phyloP scores from a whole-genome alignment of 2,113 vertebrate species.

The Rana temporaria region DNA sequence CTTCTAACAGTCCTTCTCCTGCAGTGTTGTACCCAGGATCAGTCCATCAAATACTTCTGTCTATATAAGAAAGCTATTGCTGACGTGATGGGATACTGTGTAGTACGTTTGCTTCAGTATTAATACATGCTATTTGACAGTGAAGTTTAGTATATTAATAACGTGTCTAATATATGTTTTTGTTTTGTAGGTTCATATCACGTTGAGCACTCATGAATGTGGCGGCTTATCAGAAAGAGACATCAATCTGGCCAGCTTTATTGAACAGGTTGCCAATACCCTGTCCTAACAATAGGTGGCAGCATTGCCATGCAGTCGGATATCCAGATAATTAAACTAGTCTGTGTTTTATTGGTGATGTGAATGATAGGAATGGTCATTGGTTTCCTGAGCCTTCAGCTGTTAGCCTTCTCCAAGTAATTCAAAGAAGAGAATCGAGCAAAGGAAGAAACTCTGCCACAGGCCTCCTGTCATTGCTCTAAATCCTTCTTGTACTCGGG shows the following conservation, averaged over 20 bases:
- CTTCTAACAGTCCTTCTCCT: too few species aligned
- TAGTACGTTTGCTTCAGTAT: neutral
- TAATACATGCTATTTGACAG: neutral
- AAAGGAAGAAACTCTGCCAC: neutral
- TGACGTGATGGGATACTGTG: neutral
- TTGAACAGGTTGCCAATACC: constrained; percentile 81
- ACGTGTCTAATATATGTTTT: too few species aligned
- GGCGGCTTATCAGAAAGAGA: constrained; percentile 85
- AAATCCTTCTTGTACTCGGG: neutral
- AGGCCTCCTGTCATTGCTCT: neutral
- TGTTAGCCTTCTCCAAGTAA: neutral
- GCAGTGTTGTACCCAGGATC: too few species aligned
- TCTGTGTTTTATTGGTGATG: neutral
- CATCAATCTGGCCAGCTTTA: constrained; percentile 87
- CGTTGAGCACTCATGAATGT: constrained; percentile 87
- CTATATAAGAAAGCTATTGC: too few species aligned
- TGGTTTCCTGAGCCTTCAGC: neutral
- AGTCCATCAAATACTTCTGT: too few species aligned
- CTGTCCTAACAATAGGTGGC: constrained; percentile 64
- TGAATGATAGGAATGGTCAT: neutral
- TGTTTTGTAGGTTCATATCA: constrained; percentile 87
- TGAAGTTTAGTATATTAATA: too few species aligned
- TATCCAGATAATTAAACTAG: neutral
- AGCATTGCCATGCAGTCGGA: neutral
- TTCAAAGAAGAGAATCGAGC: neutral